A percentile compares a stretch with the other conserved stretches of the same genome.
These are phyloP conservation scores for Cantharis rufa DNA, from an alignment of 2,888 invertebrate genomes.

Conservation along the genomic window DNA sequence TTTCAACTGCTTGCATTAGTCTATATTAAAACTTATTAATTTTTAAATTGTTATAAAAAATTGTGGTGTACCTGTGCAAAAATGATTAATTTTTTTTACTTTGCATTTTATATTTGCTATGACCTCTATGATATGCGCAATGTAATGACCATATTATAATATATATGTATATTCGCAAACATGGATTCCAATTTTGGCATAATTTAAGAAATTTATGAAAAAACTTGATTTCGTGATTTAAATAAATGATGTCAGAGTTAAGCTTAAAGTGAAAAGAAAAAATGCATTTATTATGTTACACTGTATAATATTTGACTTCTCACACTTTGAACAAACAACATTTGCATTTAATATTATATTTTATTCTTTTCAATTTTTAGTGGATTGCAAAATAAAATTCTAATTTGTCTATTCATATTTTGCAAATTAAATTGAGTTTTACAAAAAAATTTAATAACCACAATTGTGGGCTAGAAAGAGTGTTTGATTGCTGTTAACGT, in stretches of 20 bases:
- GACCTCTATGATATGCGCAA: neutral
- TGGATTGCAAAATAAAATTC: too few species aligned
- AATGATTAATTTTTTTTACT: too few species aligned
- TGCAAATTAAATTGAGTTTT: too few species aligned
- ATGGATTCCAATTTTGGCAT: neutral
- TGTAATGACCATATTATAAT: neutral
- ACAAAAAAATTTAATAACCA: too few species aligned
- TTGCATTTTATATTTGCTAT: neutral
- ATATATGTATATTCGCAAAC: too few species aligned
- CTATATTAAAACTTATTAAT: too few species aligned
- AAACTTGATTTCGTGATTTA: neutral
- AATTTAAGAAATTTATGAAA: neutral
- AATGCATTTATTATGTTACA: neutral
- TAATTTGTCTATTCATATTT: too few species aligned
- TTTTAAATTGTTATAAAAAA: too few species aligned
- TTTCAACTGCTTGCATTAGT: too few species aligned
- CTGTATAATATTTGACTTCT: neutral
- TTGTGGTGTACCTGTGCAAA: too few species aligned
- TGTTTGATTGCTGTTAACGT: too few species aligned
- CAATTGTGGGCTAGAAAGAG: too few species aligned
- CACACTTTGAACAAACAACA: neutral
- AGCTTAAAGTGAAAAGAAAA: neutral
- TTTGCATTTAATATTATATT: neutral
- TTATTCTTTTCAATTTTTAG: neutral
- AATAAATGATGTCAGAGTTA: neutral